These are phyloP conservation scores for Paramacrobiotus metropolitanus DNA, from an alignment of 1,140 invertebrate species.

Conservation along the genomic window DNA sequence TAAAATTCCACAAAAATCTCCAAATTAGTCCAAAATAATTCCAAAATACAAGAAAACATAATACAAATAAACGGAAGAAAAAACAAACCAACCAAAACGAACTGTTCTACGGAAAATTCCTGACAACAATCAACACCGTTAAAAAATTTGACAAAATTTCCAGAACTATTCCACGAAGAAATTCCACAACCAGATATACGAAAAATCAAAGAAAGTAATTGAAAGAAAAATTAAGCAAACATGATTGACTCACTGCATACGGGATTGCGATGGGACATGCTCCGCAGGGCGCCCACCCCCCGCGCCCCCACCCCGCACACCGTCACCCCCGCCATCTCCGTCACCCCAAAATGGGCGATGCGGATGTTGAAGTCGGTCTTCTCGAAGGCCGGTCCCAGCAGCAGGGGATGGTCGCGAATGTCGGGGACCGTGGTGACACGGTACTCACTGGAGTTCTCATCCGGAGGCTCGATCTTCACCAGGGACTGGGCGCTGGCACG, in stretches of 20 bases:
- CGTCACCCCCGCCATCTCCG: background rate
- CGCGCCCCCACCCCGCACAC: background rate
- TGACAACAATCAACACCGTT: no score
- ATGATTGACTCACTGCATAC: constrained; percentile 6
- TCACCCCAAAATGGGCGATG: background rate
- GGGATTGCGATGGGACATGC: constrained; percentile 4
- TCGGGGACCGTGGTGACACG: constrained; percentile 14
- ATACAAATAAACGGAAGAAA: no score
- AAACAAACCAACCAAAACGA: no score
- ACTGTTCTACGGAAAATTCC: no score
- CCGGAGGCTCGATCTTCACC: background rate
- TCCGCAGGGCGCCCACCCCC: constrained; percentile 2
- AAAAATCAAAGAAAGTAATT: no score
- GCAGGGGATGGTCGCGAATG: constrained; percentile 26
- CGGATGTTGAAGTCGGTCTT: constrained; percentile 11
- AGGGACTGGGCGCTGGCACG: constrained; percentile 14
- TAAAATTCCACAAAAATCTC: no score
- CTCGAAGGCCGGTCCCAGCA: constrained; percentile 30
- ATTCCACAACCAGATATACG: no score
- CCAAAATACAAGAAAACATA: no score
- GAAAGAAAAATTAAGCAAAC: no score
- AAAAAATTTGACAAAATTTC: no score
- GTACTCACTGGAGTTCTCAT: constrained; percentile 2
- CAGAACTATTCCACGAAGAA: no score
- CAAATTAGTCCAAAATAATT: no score